These are phyloP conservation scores for Maccullochella peelii DNA, from an alignment of 2,113 vertebrate species.

Conservation along the genomic window DNA sequence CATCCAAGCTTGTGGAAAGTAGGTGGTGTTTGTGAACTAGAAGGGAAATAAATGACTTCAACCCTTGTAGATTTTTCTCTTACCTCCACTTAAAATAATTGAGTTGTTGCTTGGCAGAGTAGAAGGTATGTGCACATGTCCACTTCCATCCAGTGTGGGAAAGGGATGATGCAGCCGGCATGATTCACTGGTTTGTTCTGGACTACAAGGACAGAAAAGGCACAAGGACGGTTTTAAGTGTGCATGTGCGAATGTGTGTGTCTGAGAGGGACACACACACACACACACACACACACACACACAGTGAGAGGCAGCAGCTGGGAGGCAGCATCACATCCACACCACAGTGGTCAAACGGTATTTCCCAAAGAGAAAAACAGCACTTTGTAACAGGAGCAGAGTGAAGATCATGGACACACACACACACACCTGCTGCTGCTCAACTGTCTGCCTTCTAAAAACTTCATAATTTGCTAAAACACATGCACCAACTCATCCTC, in stretches of 20 bases:
- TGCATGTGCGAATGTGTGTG: slow-evolving; percentile 2
- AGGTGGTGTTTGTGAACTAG: slow-evolving; percentile 35
- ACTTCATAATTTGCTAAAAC: slow-evolving; percentile 21
- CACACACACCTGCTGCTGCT: slow-evolving; percentile 53
- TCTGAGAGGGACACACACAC: slow-evolving; percentile 16
- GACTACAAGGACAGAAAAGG: slow-evolving; percentile 46
- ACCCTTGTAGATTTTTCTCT: slow-evolving; percentile 23
- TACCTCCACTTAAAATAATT: slow-evolving; percentile 43
- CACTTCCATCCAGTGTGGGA: slow-evolving; percentile 49
- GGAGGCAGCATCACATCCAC: slow-evolving; percentile 63
- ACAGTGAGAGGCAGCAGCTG: slow-evolving; percentile 74
- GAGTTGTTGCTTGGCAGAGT: slow-evolving; percentile 59
- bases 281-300: slow-evolving; percentile 31
- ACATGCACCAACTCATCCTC: slow-evolving; percentile 22
- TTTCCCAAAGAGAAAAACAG: slow-evolving; percentile 58
- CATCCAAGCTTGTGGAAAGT: slow-evolving; percentile 23
- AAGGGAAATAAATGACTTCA: slow-evolving; percentile 30
- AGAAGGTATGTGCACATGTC: slow-evolving; percentile 55
- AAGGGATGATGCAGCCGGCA: slow-evolving; percentile 32
- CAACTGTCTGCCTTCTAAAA: slow-evolving; percentile 20
- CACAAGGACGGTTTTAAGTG: slow-evolving; percentile 38
- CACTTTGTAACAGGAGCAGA: slow-evolving; percentile 72
- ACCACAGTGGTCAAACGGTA: slow-evolving; percentile 60
- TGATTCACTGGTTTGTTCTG: slow-evolving; percentile 69
- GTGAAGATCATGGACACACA: not conserved